phyloP scores from a whole-genome alignment of 23 tunicate genomes.

The Botrylloides violaceus region DNA sequence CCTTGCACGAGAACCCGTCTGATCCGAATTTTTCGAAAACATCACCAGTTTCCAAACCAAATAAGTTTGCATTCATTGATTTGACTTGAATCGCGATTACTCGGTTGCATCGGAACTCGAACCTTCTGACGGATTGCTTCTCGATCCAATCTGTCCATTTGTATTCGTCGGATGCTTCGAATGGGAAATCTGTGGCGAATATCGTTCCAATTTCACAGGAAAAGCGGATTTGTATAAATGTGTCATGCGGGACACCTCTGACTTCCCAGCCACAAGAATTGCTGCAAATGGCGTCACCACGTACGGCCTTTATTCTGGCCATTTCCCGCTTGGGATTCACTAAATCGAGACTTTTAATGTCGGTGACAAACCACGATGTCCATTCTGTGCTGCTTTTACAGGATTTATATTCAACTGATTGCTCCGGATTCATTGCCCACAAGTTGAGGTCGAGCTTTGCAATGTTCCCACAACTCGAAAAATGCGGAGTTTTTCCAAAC shows the following conservation, averaged over 20 bases:
- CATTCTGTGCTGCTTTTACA: constrained; percentile 45
- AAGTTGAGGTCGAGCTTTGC: neutral
- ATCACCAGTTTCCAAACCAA: constrained; percentile 68
- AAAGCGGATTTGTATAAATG: constrained; percentile 54
- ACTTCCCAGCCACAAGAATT: constrained; percentile 38
- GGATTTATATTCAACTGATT: too few species aligned
- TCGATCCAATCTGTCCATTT: constrained; percentile 13
- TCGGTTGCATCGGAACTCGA: neutral
- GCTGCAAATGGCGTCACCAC: constrained; percentile 49
- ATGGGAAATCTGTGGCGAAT: constrained; percentile 46
- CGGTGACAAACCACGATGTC: constrained; percentile 75
- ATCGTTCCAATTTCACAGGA: constrained; percentile 63
- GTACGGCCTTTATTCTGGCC: constrained; percentile 9
- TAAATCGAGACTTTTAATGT: constrained; percentile 14
- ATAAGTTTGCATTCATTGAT: neutral
- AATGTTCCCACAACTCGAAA: constrained; percentile 5
- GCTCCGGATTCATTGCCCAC: neutral
- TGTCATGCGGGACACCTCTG: constrained; percentile 19
- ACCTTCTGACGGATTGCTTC: neutral
- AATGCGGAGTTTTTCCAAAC: neutral
- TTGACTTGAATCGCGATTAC: constrained; percentile 13
- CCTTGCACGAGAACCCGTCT: constrained; percentile 56
- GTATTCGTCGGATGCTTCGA: constrained; percentile 43
- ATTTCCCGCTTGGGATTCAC: constrained; percentile 23
- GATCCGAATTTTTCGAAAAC: constrained; percentile 52